A percentile compares a stretch with the other conserved stretches of the same genome.
phyloP scores from a whole-genome alignment of 1,140 invertebrate genomes.

The Sycophaga agraensis region DNA sequence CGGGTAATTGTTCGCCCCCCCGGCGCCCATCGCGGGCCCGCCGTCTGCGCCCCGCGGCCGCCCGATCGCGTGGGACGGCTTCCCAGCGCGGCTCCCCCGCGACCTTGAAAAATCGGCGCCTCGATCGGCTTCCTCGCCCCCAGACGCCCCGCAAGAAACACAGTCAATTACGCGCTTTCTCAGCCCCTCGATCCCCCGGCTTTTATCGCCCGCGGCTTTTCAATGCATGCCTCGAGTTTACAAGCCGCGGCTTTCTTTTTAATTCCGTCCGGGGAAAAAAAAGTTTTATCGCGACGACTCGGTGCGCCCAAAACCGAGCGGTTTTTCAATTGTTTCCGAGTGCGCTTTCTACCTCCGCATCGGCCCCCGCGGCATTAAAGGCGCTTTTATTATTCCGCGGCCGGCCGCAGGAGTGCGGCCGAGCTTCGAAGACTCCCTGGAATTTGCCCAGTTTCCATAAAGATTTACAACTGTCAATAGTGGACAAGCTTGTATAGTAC shows the following conservation, averaged over 20 bases:
- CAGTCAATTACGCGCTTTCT: slow-evolving; percentile 18
- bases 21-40: too few relatives aligned
- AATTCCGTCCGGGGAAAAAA: neutral
- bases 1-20: too few relatives aligned
- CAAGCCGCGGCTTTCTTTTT: neutral
- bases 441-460: neutral
- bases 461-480: slow-evolving; percentile 8
- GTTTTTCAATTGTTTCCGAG: slow-evolving; percentile 7
- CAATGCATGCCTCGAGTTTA: neutral
- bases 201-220: neutral
- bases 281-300: neutral
- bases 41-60: too few relatives aligned
- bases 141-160: slow-evolving; percentile 1
- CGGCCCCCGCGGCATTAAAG: too few relatives aligned
- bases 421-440: neutral
- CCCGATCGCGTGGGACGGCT: too few relatives aligned
- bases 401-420: too few relatives aligned
- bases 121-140: too few relatives aligned
- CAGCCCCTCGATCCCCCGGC: neutral
- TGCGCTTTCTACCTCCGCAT: neutral
- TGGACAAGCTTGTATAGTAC: too few relatives aligned
- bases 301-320: neutral
- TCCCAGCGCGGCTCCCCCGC: too few relatives aligned
- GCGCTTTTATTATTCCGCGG: too few relatives aligned
- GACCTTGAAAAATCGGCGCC: too few relatives aligned